phyloP scores from a whole-genome alignment of 2,888 invertebrate species.

The Steinernema carpocapsae region DNA sequence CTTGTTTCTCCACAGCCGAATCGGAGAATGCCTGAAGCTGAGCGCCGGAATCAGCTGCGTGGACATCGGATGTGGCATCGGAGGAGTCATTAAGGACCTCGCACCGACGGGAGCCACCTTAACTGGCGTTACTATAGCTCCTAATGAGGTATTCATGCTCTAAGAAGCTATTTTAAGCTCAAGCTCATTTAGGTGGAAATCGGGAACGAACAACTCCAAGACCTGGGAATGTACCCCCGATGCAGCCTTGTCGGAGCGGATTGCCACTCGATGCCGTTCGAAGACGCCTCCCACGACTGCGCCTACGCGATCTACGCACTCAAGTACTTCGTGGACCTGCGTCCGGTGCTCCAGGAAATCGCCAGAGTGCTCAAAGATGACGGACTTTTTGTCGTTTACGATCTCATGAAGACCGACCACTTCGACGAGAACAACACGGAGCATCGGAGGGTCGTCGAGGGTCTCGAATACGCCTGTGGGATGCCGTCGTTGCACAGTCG shows the following conservation, averaged over 20 bases:
- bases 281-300: constrained; percentile 51
- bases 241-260: constrained; percentile 62
- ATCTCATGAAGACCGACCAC: constrained; percentile 64
- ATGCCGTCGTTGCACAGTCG: constrained; percentile 65
- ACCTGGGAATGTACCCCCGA: constrained; percentile 41
- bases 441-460: constrained; percentile 46
- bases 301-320: constrained; percentile 67
- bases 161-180: constrained; percentile 38
- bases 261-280: constrained; percentile 65
- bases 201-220: constrained; percentile 49
- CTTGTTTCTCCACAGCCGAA: constrained; percentile 48
- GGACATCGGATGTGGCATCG: constrained; percentile 66
- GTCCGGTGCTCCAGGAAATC: constrained; percentile 60
- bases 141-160: constrained; percentile 54
- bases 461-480: constrained; percentile 62
- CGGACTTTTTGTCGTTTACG: constrained; percentile 65
- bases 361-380: constrained; percentile 58
- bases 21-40: constrained; percentile 52
- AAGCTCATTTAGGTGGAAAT: constrained; percentile 44
- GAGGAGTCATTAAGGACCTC: constrained; percentile 63
- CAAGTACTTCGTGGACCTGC: constrained; percentile 64
- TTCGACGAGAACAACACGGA: constrained; percentile 57
- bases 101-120: constrained; percentile 57
- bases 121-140: constrained; percentile 66
- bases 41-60: constrained; percentile 53